A percentile compares a stretch with the other conserved stretches of the same genome.
phyloP scores from a whole-genome alignment of 2,113 vertebrate species.

The Coracopsis vasa region DNA sequence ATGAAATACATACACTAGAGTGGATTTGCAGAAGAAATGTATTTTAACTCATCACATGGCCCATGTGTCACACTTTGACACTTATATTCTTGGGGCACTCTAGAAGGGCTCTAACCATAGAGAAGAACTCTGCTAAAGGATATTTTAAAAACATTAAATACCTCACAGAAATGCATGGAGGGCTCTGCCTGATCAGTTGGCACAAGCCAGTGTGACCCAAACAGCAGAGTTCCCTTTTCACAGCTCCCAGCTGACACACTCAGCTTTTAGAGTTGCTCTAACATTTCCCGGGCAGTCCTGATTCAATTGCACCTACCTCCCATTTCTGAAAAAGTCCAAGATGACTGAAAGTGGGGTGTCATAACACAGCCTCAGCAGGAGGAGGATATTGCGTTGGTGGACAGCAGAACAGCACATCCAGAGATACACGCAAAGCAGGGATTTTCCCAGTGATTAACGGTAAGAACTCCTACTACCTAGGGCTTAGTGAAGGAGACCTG shows the following conservation, averaged over 20 bases:
- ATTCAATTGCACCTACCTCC: background rate
- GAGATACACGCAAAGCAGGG: background rate
- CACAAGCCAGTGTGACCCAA: background rate
- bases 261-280: background rate
- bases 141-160: background rate
- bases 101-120: background rate
- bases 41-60: background rate
- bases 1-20: background rate
- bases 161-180: background rate
- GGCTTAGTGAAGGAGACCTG: background rate
- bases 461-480: background rate
- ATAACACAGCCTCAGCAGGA: conserved; percentile 11
- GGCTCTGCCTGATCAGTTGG: background rate
- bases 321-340: background rate
- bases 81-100: background rate
- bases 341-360: background rate
- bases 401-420: conserved; percentile 23
- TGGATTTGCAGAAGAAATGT: background rate
- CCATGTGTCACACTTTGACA: background rate
- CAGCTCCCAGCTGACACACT: background rate
- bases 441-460: background rate
- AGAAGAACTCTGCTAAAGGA: background rate
- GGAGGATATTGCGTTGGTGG: conserved; percentile 14
- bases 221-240: background rate
- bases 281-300: background rate